Base-by-base conservation (phyloP, 1,140 invertebrate genomes). In the Rhopalosiphum maidis region DNA sequence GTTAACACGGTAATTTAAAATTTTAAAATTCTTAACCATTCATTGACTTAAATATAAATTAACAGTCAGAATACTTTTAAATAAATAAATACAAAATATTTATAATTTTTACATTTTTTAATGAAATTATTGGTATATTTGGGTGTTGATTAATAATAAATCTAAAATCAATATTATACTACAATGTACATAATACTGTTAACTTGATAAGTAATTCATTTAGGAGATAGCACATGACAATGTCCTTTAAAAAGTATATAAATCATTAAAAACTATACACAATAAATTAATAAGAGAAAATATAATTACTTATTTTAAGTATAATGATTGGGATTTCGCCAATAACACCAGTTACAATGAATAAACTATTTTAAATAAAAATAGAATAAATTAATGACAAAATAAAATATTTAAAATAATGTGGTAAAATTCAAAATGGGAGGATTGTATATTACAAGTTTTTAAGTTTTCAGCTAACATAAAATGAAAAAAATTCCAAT, bases 291-390 rank as follows among this genome's bases (percentile, higher is more conserved):
- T 43, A 11, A 41, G 25, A 48, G 23, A 21, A 46, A 46, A 25
- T 25, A 8, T 87, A 46, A 87, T 87, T 87, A 46, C 43, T 87
- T 87, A 87, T 87, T 87, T 87, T 87, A 46, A n/a, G 30, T 87
- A n/a, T 4, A 87, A 43, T 87, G 30, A 87, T 87, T 87, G 25
- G 85, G 43, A 46, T 48, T 87, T 5, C 18, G 85, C 85, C 85
- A 87, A 46, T 43, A 87, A 48, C 48, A 87, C 23, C 43, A 87
- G 43, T 87, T 46, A 22, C 41, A n/a, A 30, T 7, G 35, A n/a
- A 48, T 25, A n/a, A 51, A 88, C 23, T 83, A 83, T 83, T 37
- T 35, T 15, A 25, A n/a, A 87, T 18, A 88, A 88, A 48, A 51
- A 88, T n/a, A 86, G 1, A 87, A 48, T n/a, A 43, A 88, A 88